Evolutionary conservation across 2,113 vertebrate species (phyloP).

Genomic region (Gavia stellata): DNA sequence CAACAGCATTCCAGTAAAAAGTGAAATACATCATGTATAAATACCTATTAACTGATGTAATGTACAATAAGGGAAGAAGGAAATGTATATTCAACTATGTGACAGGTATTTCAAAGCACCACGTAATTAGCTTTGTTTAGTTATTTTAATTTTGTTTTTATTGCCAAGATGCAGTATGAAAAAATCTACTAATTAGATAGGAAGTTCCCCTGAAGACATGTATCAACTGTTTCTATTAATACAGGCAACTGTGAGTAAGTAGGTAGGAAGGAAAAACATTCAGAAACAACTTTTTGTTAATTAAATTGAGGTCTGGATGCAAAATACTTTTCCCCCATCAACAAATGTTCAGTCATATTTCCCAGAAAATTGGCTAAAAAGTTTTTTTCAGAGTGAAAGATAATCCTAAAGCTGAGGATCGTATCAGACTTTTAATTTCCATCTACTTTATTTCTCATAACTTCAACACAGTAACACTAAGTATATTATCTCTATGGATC

Average conservation of each 20-base stretch:
- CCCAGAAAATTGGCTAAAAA: conserved; percentile 22
- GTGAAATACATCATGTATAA: background rate
- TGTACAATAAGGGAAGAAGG: background rate
- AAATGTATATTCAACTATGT: conserved; percentile 12
- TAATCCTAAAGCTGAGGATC: background rate
- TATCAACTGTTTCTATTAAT: conserved; percentile 62
- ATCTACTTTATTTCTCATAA: background rate
- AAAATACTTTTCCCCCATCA: conserved; percentile 33
- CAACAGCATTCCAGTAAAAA: background rate
- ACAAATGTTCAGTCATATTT: conserved; percentile 32
- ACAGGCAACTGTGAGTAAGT: conserved; percentile 43
- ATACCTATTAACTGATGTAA: background rate
- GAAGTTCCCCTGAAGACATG: conserved; percentile 66
- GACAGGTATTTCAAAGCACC: conserved; percentile 57
- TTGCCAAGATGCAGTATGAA: conserved; percentile 57
- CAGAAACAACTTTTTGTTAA: conserved; percentile 54
- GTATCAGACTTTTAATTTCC: background rate
- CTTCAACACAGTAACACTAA: background rate
- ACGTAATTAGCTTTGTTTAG: conserved; percentile 65
- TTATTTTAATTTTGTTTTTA: conserved; percentile 68
- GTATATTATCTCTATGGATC: background rate
- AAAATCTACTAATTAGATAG: conserved; percentile 67
- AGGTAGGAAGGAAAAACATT: conserved; percentile 56
- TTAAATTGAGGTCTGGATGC: conserved; percentile 52
- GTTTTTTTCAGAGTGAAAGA: background rate